Evolutionary conservation across 2,797 vertebrate species (phyloP).

Genomic region (Pipistrellus pipistrellus): DNA sequence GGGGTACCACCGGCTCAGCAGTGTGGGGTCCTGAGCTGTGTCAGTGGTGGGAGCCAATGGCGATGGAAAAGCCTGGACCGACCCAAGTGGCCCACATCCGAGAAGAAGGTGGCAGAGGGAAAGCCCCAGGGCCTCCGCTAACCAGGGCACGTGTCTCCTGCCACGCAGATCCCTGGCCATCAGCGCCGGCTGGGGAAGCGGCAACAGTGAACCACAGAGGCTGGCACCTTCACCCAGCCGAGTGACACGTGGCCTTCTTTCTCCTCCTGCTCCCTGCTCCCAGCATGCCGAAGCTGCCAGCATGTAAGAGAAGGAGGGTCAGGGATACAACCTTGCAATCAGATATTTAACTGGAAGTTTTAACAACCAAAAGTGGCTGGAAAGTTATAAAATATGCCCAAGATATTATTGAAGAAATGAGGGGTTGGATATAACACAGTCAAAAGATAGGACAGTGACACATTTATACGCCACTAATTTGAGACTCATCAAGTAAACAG

Average conservation of each 20-base stretch:
- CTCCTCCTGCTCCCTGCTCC: not conserved
- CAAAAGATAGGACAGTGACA: not conserved
- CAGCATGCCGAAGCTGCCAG: not conserved
- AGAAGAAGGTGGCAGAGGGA: not conserved
- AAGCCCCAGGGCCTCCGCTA: not conserved
- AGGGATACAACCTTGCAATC: not conserved
- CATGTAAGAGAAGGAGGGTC: not conserved
- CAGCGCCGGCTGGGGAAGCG: not conserved
- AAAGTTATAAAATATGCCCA: not conserved
- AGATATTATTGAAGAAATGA: conserved; percentile 7
- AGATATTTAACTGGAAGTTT: not conserved
- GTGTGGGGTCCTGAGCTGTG: not conserved
- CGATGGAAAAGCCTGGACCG: not conserved
- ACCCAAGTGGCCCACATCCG: not conserved
- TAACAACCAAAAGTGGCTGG: not conserved
- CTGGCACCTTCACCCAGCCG: not conserved
- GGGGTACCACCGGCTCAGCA: not conserved
- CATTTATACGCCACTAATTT: not conserved
- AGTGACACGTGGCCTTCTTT: not conserved
- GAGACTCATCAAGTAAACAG: not conserved
- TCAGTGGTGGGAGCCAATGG: not conserved
- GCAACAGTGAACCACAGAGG: not conserved
- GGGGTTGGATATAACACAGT: not conserved
- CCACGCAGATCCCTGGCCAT: fast-evolving
- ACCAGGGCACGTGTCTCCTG: not conserved